These are phyloP conservation scores for Agelas oroides DNA, from an alignment of 37 sponge, comb jelly and placozoan genomes.

Conservation along the genomic window DNA sequence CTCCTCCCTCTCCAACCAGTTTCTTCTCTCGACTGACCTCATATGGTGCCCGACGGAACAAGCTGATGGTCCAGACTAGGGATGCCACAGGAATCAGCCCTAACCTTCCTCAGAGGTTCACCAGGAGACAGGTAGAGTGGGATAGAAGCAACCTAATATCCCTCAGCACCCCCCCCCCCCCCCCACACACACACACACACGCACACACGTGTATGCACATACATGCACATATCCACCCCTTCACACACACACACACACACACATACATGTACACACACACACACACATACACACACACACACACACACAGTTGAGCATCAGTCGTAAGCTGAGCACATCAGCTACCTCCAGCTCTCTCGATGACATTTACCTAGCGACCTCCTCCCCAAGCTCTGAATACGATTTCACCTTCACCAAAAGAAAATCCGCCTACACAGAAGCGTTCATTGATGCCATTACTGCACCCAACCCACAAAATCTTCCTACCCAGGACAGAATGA, in stretches of 20 bases:
- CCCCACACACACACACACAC: no score
- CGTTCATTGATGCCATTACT: conserved; percentile 65
- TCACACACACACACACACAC: no score
- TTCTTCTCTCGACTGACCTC: conserved; percentile 24
- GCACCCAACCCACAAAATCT: conserved; percentile 5
- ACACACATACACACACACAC: no score
- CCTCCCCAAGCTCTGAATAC: background rate
- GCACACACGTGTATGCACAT: no score
- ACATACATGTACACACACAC: no score
- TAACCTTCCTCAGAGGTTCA: conserved; percentile 55
- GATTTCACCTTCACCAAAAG: background rate
- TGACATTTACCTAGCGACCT: conserved; percentile 32
- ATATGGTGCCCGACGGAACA: background rate
- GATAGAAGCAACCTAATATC: background rate
- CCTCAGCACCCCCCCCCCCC: no score
- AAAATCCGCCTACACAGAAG: conserved; percentile 45
- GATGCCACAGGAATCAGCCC: conserved; percentile 54
- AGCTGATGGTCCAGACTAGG: background rate
- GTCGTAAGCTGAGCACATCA: conserved; percentile 7
- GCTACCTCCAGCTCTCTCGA: conserved; percentile 22
- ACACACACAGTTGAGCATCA: conserved; percentile 53
- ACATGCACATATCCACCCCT: no score
- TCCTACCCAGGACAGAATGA: background rate
- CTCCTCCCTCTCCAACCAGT: background rate
- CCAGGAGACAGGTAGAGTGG: conserved; percentile 54